These are phyloP conservation scores for Centropristis striata DNA, from an alignment of 2,113 vertebrate genomes.

Conservation along the genomic window DNA sequence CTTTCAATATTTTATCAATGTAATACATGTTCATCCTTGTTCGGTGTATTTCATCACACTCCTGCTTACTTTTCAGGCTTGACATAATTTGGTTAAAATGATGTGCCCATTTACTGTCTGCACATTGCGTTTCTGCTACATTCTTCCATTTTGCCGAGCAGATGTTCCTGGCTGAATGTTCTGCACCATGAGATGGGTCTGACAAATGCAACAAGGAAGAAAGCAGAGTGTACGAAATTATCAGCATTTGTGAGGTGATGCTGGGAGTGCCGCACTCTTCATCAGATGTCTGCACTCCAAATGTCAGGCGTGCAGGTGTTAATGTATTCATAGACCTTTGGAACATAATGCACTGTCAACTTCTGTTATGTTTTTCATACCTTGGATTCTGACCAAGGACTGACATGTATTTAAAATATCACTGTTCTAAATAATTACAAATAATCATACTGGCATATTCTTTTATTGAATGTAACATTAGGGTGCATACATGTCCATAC, in stretches of 20 bases:
- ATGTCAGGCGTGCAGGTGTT: slow-evolving; percentile 56
- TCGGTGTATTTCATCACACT: not conserved
- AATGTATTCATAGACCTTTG: slow-evolving; percentile 41
- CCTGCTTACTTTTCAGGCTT: not conserved
- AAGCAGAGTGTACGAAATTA: slow-evolving; percentile 18
- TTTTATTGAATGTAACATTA: not conserved
- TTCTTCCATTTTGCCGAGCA: slow-evolving; percentile 4
- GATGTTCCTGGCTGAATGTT: slow-evolving; percentile 7
- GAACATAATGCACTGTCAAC: slow-evolving; percentile 21
- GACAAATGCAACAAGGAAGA: slow-evolving; percentile 22
- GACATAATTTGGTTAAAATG: slow-evolving; percentile 12
- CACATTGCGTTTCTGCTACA: slow-evolving; percentile 12
- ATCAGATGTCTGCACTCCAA: slow-evolving; percentile 49
- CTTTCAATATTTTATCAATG: not conserved
- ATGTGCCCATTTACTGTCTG: slow-evolving; percentile 23
- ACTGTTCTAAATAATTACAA: not conserved
- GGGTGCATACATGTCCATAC: not conserved
- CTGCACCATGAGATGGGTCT: not conserved
- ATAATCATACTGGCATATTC: not conserved
- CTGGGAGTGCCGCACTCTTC: slow-evolving; percentile 41
- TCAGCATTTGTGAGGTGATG: slow-evolving; percentile 14
- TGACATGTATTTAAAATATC: not conserved
- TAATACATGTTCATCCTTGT: not conserved
- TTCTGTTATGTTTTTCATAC: not conserved
- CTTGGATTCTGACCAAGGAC: not conserved